These are phyloP conservation scores for Junonia oenone DNA, from an alignment of 2,888 invertebrate genomes.

Conservation along the genomic window DNA sequence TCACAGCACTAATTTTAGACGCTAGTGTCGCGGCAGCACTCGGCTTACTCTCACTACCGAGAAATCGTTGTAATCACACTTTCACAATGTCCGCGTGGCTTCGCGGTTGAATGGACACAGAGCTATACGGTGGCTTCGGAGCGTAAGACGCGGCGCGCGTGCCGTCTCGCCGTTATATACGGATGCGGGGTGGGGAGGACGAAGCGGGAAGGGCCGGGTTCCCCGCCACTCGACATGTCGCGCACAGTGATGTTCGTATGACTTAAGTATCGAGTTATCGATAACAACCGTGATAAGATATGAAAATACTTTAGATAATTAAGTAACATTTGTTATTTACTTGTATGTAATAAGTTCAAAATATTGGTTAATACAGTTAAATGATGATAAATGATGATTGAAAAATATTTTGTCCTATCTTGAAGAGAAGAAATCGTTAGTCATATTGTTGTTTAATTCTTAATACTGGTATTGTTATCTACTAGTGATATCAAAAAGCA, in stretches of 20 bases:
- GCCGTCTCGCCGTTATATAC: conserved; percentile 54
- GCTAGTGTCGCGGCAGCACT: conserved; percentile 41
- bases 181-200: conserved; percentile 38
- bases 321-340: background rate
- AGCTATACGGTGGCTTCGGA: conserved; percentile 55
- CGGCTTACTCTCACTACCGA: conserved; percentile 64
- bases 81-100: conserved; percentile 74
- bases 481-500: background rate
- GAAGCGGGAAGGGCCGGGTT: conserved; percentile 32
- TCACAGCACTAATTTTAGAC: conserved; percentile 49
- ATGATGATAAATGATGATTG: no score
- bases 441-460: background rate
- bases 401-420: background rate
- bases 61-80: conserved; percentile 64
- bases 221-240: conserved; percentile 48
- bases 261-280: conserved; percentile 5
- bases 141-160: conserved; percentile 74
- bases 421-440: background rate
- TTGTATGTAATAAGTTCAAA: background rate
- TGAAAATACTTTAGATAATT: no score
- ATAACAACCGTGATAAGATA: conserved; percentile 5
- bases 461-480: background rate
- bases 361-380: background rate
- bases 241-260: conserved; percentile 50
- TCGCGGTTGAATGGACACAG: conserved; percentile 42